Conservation (phyloP, 2,888 invertebrate genomes). For the Sarcophaga caerulescens region DNA sequence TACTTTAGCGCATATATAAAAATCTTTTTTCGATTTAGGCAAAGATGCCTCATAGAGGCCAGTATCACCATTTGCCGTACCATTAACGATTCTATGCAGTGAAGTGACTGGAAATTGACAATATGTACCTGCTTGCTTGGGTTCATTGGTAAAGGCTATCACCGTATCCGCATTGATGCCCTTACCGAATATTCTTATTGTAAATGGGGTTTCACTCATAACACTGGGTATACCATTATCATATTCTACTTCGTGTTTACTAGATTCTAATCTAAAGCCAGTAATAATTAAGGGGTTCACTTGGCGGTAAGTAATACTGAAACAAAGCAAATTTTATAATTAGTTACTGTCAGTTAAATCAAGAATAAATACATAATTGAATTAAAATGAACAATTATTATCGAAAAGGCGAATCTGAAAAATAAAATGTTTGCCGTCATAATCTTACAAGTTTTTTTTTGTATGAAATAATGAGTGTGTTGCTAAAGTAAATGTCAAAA, state of each 20-base stretch:
- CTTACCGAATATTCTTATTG: conserved; percentile 88
- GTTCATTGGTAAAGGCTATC: conserved; percentile 87
- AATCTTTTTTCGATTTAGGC: conserved; percentile 79
- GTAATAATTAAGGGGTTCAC: conserved; percentile 65
- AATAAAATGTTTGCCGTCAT: no score
- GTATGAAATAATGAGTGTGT: no score
- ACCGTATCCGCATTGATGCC: conserved; percentile 86
- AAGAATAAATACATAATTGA: no score
- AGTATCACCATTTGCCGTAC: conserved; percentile 81
- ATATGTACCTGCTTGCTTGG: conserved; percentile 82
- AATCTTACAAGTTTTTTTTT: no score
- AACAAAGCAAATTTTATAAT: conserved; percentile 15
- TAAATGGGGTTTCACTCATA: conserved; percentile 83
- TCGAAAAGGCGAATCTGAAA: no score
- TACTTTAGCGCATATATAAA: conserved; percentile 83
- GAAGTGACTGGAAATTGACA: conserved; percentile 81
- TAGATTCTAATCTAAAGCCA: conserved; percentile 75
- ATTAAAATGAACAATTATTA: no score
- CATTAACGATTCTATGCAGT: conserved; percentile 82
- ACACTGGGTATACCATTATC: conserved; percentile 86
- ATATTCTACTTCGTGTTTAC: conserved; percentile 70
- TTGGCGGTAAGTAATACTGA: conserved; percentile 50
- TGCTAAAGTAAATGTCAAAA: no score
- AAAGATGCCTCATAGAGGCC: conserved; percentile 83
- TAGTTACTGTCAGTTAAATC: no score